These are phyloP conservation scores for Harpalus rufipes DNA, from an alignment of 2,888 invertebrate genomes.

Conservation along the genomic window DNA sequence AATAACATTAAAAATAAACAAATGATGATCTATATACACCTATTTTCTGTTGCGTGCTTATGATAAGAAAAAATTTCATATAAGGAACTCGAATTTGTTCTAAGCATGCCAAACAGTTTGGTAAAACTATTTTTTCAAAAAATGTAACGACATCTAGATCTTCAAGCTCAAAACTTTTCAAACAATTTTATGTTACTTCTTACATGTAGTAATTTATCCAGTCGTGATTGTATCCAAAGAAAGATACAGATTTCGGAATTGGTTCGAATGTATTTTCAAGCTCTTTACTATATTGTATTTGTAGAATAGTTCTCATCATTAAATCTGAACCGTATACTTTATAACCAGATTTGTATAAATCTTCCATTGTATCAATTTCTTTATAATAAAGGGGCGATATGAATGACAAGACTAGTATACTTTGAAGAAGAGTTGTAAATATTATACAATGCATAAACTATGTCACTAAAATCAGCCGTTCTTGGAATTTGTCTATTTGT, in stretches of 20 bases:
- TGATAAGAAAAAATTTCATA: too few species aligned
- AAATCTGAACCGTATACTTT: neutral
- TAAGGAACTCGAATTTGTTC: too few species aligned
- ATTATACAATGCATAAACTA: conserved; percentile 20
- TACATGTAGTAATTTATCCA: conserved; percentile 41
- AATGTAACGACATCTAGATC: too few species aligned
- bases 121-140: too few species aligned
- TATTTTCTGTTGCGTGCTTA: too few species aligned
- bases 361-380: conserved; percentile 32
- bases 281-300: neutral
- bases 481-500: conserved; percentile 12
- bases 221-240: neutral
- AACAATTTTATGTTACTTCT: neutral
- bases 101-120: too few species aligned
- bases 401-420: conserved; percentile 6
- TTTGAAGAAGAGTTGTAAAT: conserved; percentile 42
- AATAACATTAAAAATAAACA: too few species aligned
- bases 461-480: conserved; percentile 8
- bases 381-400: conserved; percentile 17
- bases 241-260: neutral
- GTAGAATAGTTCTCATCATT: neutral
- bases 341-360: conserved; percentile 18
- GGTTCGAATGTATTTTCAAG: neutral
- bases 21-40: too few species aligned
- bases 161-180: too few species aligned